Percentiles rank a stretch among this genome's conserved stretches.
phyloP scores from a whole-genome alignment of 2,113 vertebrate genomes.

The Oxygymnocypris stewartii region DNA sequence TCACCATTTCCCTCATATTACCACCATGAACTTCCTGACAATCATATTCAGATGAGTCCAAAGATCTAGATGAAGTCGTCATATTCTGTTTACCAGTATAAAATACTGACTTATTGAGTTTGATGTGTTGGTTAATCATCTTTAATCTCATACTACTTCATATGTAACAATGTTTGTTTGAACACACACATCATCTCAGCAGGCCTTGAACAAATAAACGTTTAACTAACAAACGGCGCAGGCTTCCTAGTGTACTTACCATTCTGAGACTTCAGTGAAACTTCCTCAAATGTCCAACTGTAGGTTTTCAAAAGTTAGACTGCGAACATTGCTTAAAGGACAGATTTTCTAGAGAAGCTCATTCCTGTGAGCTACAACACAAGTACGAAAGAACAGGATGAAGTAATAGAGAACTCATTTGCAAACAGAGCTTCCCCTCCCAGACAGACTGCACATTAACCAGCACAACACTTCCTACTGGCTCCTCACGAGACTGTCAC shows the following conservation, averaged over 20 bases:
- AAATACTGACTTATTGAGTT: background rate
- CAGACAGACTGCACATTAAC: constrained; percentile 71
- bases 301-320: constrained; percentile 26
- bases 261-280: constrained; percentile 56
- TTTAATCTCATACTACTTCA: too few species aligned
- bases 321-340: constrained; percentile 21
- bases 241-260: constrained; percentile 63
- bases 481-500: constrained; percentile 47
- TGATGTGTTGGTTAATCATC: background rate
- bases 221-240: constrained; percentile 36
- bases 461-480: constrained; percentile 54
- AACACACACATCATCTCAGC: background rate
- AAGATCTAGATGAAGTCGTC: background rate
- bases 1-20: constrained; percentile 31
- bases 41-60: constrained; percentile 32
- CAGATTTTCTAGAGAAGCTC: constrained; percentile 2
- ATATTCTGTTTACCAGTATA: background rate
- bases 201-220: constrained; percentile 47
- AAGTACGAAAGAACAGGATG: constrained; percentile 44
- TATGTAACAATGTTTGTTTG: background rate
- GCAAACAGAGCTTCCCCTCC: constrained; percentile 64
- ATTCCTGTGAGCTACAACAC: constrained; percentile 7
- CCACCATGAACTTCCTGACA: constrained; percentile 38
- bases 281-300: constrained; percentile 22
- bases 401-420: constrained; percentile 52